phyloP scores from a whole-genome alignment of 2,113 vertebrate species.

The Eonycteris spelaea region DNA sequence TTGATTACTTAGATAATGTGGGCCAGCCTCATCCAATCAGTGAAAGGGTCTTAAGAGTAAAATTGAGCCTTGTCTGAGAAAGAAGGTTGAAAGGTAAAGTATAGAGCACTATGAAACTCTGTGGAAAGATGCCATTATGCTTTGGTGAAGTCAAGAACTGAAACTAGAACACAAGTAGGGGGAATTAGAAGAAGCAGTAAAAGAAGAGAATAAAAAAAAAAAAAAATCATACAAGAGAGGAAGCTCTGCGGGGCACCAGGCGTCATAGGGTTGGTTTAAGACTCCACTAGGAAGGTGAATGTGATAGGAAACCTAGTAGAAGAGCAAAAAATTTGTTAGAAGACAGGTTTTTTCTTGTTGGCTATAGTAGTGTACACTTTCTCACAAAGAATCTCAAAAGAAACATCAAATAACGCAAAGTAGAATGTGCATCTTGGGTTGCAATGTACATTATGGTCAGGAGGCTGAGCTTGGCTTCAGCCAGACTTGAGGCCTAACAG shows the following conservation, averaged over 20 bases:
- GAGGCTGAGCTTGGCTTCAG: neutral
- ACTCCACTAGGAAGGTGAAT: neutral
- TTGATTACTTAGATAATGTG: neutral
- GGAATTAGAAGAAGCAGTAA: neutral
- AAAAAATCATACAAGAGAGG: too few species aligned
- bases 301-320: neutral
- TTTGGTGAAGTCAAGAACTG: neutral
- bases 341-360: neutral
- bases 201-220: neutral
- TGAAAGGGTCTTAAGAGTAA: neutral
- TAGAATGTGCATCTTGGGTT: neutral
- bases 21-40: neutral
- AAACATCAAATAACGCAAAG: neutral
- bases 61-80: neutral
- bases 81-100: neutral
- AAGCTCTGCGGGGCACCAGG: neutral
- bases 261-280: neutral
- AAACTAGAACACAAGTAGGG: neutral
- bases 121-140: neutral
- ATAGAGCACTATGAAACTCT: fast-evolving
- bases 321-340: neutral
- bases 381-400: neutral
- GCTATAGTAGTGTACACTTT: neutral
- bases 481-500: neutral
- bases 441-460: neutral